Base-by-base conservation (phyloP, 2,113 vertebrate genomes). In the Carassius carassius region DNA sequence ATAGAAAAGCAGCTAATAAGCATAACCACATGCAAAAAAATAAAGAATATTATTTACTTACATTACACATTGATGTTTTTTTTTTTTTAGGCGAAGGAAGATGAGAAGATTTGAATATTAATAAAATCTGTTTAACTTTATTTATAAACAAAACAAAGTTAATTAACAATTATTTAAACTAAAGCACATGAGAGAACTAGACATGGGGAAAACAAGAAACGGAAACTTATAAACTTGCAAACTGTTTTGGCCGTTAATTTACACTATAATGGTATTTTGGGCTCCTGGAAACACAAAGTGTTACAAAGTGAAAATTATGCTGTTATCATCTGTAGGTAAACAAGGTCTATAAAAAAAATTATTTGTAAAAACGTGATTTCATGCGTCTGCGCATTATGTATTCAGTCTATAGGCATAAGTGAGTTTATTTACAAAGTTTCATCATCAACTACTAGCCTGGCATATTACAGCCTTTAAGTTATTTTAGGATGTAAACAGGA, bases 1-100 rank as follows among this genome's bases (percentile, higher is more conserved):
- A 17, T 32, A 76, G n/a, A 76, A 23, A 76, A 75, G n/a, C 47
- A 75, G 47, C 23, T 51, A 75, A 75, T 74, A 41, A 74, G 8
- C 51, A 7, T 54, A 49, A 51, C 73, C 14, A 9, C 3, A 9
- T 32, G n/a, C 73, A 54, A 11, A 41, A 32, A 70, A 70, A 70
- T 8, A 69, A 35, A 25, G 32, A 11, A 54, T 51, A 23, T 54
- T 1, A 51, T 54, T 54, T 23, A 70, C 9, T 11, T 17, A 4
- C 21, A 32, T 54, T 76, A 32, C 8, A 76, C n/a, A 32, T 76
- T 29, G 47, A 70, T 19, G 8, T 16, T 13, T 51, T 51, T 54
- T 54, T 54, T 54, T 19, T 54, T 16, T 17, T 5, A 0, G 2
- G 17, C 0, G 6, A 8, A 8, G 54, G 19, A 1, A 21, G 19